Conservation (phyloP, 1,140 invertebrate species). For the Apocrypta bakeri region DNA sequence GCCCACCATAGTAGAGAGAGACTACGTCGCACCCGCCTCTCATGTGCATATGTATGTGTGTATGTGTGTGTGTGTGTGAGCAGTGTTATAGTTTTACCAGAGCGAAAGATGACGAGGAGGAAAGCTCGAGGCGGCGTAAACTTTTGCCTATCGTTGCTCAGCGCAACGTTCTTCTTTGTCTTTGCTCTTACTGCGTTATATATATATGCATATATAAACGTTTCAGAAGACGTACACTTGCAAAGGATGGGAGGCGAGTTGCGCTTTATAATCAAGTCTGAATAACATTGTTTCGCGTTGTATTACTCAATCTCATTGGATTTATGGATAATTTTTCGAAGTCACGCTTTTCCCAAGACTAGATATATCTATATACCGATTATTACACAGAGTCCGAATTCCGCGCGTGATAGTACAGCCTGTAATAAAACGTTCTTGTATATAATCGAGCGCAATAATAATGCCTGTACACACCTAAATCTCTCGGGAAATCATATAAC, state of each 20-base stretch:
- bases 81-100: background rate
- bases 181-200: background rate
- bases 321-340: background rate
- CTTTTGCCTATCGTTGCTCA: background rate
- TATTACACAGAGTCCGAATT: background rate
- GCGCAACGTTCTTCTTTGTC: background rate
- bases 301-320: background rate
- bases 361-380: no score
- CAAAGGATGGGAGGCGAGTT: background rate
- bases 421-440: no score
- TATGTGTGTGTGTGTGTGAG: background rate
- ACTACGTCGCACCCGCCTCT: background rate
- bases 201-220: no score
- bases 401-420: no score
- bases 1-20: background rate
- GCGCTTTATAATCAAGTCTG: background rate
- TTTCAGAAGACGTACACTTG: background rate
- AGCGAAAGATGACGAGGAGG: background rate
- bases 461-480: background rate
- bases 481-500: conserved; percentile 9
- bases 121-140: background rate
- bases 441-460: background rate
- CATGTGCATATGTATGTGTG: no score
- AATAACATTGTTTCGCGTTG: background rate
- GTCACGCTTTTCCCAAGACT: background rate